These are phyloP conservation scores for Stegostoma tigrinum DNA, from an alignment of 2,113 vertebrate genomes.

Conservation along the genomic window DNA sequence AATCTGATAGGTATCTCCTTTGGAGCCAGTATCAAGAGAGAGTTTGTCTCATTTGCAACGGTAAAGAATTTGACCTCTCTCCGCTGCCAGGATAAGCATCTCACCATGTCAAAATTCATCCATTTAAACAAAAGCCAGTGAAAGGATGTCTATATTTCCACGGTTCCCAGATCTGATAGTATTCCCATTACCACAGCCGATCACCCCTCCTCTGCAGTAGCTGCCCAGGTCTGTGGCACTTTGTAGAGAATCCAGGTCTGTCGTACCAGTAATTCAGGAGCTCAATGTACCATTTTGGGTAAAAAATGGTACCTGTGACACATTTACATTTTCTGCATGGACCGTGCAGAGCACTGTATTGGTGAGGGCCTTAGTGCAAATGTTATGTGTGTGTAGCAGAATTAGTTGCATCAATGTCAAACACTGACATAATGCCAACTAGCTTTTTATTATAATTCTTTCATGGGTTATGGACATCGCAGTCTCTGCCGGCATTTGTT, in stretches of 20 bases:
- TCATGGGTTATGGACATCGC: no score
- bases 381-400: no score
- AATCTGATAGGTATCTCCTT: background rate
- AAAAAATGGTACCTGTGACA: no score
- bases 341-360: no score
- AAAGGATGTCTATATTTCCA: background rate
- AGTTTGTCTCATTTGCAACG: background rate
- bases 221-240: background rate
- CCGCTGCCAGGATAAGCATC: background rate
- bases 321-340: no score
- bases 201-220: background rate
- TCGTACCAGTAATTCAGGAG: no score
- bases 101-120: background rate
- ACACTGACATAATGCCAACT: no score
- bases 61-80: background rate
- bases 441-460: no score
- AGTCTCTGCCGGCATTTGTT: no score
- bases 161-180: background rate
- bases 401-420: no score
- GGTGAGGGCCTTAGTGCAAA: no score
- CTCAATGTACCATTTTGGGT: no score
- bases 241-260: background rate
- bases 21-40: background rate
- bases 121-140: background rate
- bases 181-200: background rate